Evolutionary conservation across 2,888 invertebrate species (phyloP), one percentile per base, ranked within the genome.

Genomic region (Priocnemis perturbator): DNA sequence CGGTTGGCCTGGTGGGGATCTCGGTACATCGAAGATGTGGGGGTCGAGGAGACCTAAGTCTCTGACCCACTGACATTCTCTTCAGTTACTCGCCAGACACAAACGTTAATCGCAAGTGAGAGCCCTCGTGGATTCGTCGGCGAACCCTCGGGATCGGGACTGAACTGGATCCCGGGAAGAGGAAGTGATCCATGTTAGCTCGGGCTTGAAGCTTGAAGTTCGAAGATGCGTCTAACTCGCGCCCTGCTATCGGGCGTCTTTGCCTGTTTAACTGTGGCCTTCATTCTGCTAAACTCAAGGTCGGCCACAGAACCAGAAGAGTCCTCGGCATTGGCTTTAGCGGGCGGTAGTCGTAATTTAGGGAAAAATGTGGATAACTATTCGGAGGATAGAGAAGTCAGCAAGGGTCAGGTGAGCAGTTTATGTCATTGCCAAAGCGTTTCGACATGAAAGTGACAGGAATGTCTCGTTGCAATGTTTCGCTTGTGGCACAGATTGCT

Each of bases 31-130:
- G 73, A 82, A 82, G 82, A 83, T 78, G 86, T 84, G 85, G 83
- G 83, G 83, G 81, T 76, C 79, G 70, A 73, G 68, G 70, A 75
- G 76, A 79, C 77, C 71, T 69, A 78, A 83, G 83, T 83, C 73
- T 82, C 82, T 87, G 87, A 87, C 87, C 87, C 85, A 87, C 85
- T 87, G 84, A 86, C 87, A 86, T 87, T 87, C 87, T 86, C 87
- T 77, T 86, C 81, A 86, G 86, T 87, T 81, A 78, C 78, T 77
- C 79, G 74, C 68, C 50, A 79, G 81, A 79, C 81, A 71, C 81
- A 82, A 81, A 74, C 76, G 77, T 67, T 69, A 72, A 83, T 81
- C 73, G 69, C 73, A 69, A 70, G n/a, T 64, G 52, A 37, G 56
- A 52, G 17, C n/a, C 47, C 45, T 15, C 48, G 19, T 48, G 50